Base-by-base conservation (phyloP, 2,888 invertebrate species). In the Gnatocerus cornutus region DNA sequence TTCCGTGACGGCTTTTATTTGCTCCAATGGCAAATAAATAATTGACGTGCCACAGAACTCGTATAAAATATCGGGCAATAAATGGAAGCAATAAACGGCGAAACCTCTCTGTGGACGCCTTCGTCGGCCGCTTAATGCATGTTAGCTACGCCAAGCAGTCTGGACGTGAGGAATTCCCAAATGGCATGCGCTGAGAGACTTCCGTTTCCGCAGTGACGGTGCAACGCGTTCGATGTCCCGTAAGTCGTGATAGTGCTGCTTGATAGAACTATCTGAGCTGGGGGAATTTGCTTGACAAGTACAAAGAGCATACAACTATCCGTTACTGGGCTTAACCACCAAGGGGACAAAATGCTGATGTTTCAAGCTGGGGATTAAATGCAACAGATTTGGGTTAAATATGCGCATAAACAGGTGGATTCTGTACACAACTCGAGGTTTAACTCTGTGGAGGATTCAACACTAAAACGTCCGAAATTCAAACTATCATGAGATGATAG, bases 201-300 rank as follows among this genome's bases (percentile, higher is more conserved):
- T 73, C 64, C 73, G 68, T 53, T 71, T 71, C 73, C 73, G 73
- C 72, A 73, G 69, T 74, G 74, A 69, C 73, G 73, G 73, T 71
- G 73, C 72, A 73, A 71, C 71, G 73, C 72, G 67, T 59, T 74
- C 73, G 68, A 73, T 72, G 68, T 73, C 73, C 73, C 67, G 69
- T 61, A 67, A 71, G 69, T 65, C 59, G 62, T 63, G 69, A 74
- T 71, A 73, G 71, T 72, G 50, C 33, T 65, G 68, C 71, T 69
- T 46, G 72, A 73, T 71, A 65, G 62, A 63, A 74, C 73, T 75
- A 76, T 73, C 74, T 69, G 61, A 70, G 72, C 65, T 56, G 61
- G 13, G 74, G 76, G 75, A 77, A 73, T 74, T 75, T 73, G 70
- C 68, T 48, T 69, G 74, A 75, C 76, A 74, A 72, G 72, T 71